A percentile compares a stretch with the other conserved stretches of the same genome.
Evolutionary conservation across 2,797 vertebrate genomes (phyloP).

Genomic region (Lophius americanus): DNA sequence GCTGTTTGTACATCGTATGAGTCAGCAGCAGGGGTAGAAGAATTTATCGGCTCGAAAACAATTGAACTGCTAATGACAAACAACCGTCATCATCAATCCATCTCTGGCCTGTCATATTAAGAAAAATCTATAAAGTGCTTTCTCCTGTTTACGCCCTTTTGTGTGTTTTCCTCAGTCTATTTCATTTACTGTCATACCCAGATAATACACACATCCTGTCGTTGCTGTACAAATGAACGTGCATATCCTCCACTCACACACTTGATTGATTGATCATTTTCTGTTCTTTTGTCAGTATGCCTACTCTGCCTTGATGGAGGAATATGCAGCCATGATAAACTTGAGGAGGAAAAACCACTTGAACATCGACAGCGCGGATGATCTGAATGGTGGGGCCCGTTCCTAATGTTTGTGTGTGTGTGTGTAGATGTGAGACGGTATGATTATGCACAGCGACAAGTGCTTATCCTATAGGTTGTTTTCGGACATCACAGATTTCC

Average conservation of each 20-base stretch:
- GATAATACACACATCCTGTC: background rate
- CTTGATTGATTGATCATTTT: background rate
- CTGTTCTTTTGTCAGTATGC: constrained; percentile 83
- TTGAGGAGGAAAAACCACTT: constrained; percentile 86
- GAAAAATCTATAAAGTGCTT: constrained; percentile 16
- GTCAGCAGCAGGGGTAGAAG: background rate
- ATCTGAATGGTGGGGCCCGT: constrained; percentile 85
- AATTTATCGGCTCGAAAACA: background rate
- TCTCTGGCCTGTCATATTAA: background rate
- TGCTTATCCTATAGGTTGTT: background rate
- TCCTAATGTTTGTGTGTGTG: background rate
- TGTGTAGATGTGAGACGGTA: background rate
- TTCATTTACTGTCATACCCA: background rate
- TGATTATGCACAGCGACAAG: background rate
- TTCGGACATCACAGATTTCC: background rate
- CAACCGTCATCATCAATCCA: constrained; percentile 4
- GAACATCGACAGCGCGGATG: constrained; percentile 89
- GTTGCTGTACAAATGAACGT: background rate
- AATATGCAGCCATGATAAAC: constrained; percentile 87
- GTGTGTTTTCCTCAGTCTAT: constrained; percentile 9
- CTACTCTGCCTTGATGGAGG: constrained; percentile 84
- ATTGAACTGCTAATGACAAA: background rate
- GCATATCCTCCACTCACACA: constrained; percentile 4
- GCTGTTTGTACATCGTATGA: no score
- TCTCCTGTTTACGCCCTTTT: constrained; percentile 2